Evolutionary conservation across 2,113 vertebrate genomes (phyloP).

Genomic region (Variabilichromis moorii): DNA sequence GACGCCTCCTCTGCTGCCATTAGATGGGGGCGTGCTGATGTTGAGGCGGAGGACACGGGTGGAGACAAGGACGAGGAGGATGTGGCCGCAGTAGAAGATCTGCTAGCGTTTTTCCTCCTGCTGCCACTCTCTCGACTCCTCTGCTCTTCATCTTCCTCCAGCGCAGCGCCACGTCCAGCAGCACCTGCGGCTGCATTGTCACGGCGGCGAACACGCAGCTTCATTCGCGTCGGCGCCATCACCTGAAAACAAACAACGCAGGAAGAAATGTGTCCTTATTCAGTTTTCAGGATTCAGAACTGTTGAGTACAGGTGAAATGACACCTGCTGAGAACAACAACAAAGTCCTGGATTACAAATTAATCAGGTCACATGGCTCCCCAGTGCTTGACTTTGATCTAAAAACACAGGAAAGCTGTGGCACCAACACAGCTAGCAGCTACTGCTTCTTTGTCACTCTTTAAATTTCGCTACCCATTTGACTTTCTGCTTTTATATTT

Average conservation of each 20-base stretch:
- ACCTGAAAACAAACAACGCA: conserved; percentile 46
- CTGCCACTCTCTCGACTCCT: background rate
- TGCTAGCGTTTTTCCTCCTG: background rate
- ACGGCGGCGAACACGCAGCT: conserved; percentile 64
- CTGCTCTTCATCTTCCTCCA: background rate
- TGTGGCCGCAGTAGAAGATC: background rate
- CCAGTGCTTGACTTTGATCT: background rate
- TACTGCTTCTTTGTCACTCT: background rate
- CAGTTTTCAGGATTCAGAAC: background rate
- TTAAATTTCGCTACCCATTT: background rate
- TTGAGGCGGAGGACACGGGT: background rate
- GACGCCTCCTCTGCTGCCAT: conserved; percentile 72
- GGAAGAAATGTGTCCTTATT: background rate
- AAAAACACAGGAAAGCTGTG: background rate
- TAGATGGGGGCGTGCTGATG: background rate
- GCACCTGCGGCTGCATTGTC: background rate
- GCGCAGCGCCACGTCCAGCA: background rate
- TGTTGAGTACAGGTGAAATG: background rate
- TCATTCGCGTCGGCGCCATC: conserved; percentile 74
- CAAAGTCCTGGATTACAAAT: background rate
- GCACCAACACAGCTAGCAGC: background rate
- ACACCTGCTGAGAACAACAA: background rate
- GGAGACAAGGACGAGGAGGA: background rate
- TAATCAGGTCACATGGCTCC: background rate
- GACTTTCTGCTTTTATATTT: background rate